Evolutionary conservation across 2,113 vertebrate genomes (phyloP), one percentile per base, ranked within the genome.

Genomic region (Ctenodactylus gundi): DNA sequence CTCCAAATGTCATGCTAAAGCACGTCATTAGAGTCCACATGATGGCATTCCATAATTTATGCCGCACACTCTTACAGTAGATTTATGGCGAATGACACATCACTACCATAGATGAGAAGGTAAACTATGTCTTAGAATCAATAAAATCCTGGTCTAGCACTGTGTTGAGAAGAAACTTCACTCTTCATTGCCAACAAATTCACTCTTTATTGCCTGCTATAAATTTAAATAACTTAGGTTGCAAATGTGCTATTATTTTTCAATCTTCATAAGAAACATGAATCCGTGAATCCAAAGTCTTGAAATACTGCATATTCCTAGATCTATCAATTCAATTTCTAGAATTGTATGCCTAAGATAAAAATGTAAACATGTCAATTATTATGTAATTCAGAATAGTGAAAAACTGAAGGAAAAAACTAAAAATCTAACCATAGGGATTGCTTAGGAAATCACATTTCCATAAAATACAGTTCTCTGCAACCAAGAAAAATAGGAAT

Each of bases 51-150:
- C 17, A 70, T 93, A 95, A 95, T 94, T 95, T 95, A 87, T n/a
- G 70, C 39, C 18, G 72, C 25, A 8, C 18, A 58, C 17, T 87
- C 84, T 94, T 87, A 39, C 3, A 65, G 51, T 36, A 88, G 77
- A 96, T 88, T 92, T 93, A 95, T 68, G 51, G 94, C 49, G 87
- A 93, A 84, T 95, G 93, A 94, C 86, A 95, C 96, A 96, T 83
- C 65, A 55, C 62, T 70, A 93, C 62, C 65, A 91, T 29, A 90
- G 70, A 95, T n/a, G 81, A 84, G 76, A 93, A 95, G 72, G 91
- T 78, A 96, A 96, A 93, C 89, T 67, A 62, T 76, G 51, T 92
- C 83, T 90, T 51, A 92, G 90, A 85, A 92, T 49, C 82, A 93
- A 94, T 95, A 91, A 94, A 95, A 96, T 85, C 91, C 90, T 64